phyloP scores from a whole-genome alignment of 2,113 vertebrate species.

The Equus przewalskii region DNA sequence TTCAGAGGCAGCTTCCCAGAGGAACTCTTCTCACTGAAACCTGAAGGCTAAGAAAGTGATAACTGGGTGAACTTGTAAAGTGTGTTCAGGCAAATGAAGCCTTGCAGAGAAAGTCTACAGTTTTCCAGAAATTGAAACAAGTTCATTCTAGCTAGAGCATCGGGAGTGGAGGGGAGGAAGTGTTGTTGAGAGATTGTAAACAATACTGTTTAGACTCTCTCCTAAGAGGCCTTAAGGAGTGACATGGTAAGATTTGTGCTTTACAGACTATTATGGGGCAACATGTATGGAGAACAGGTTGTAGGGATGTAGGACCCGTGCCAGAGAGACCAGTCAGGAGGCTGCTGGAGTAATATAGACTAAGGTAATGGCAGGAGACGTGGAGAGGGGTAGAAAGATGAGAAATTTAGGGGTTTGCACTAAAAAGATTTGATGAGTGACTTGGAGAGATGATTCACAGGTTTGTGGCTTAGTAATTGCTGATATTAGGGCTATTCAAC shows the following conservation, averaged over 20 bases:
- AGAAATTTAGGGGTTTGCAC: background rate
- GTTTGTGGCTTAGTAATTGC: background rate
- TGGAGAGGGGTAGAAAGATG: background rate
- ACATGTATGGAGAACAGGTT: background rate
- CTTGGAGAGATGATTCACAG: background rate
- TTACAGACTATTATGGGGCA: background rate
- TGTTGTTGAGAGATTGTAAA: background rate
- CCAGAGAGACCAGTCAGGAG: background rate
- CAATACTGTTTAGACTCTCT: background rate
- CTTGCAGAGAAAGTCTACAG: background rate
- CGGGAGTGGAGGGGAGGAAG: background rate
- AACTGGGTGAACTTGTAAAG: background rate
- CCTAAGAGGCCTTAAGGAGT: background rate
- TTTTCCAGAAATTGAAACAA: constrained; percentile 30
- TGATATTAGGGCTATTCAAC: background rate
- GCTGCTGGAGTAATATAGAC: background rate
- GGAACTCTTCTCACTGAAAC: background rate
- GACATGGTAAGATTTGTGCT: background rate
- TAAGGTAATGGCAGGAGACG: background rate
- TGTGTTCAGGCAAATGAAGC: background rate
- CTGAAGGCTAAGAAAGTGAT: background rate
- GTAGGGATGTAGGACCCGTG: background rate
- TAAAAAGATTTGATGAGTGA: constrained; percentile 5
- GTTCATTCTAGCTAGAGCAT: background rate
- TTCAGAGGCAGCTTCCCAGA: background rate